These are phyloP conservation scores for Zelleria hepariella DNA, from an alignment of 2,888 invertebrate genomes.

Conservation along the genomic window DNA sequence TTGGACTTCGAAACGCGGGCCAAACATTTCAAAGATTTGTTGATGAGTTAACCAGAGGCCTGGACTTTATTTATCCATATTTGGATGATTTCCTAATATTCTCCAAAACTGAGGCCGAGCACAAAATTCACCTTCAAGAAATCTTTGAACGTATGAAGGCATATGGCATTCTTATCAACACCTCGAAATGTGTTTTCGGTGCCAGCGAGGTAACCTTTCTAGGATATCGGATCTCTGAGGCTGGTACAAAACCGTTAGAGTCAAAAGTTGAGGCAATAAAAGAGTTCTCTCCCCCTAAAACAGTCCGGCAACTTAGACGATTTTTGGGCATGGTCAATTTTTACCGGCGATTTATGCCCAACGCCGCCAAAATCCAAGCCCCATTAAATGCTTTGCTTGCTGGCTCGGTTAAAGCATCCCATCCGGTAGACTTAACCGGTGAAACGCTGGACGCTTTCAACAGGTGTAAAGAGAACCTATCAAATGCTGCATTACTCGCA, in stretches of 20 bases:
- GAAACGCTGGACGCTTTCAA: constrained; percentile 19
- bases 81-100: constrained; percentile 28
- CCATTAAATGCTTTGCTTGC: constrained; percentile 25
- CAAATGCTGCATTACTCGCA: constrained; percentile 19
- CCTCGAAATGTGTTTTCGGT: constrained; percentile 20
- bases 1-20: constrained; percentile 38
- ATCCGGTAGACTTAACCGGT: constrained; percentile 17
- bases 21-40: constrained; percentile 40
- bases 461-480: constrained; percentile 19
- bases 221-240: constrained; percentile 15
- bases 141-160: constrained; percentile 16
- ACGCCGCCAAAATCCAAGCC: constrained; percentile 28
- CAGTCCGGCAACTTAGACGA: constrained; percentile 15
- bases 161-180: constrained; percentile 19
- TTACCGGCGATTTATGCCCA: constrained; percentile 11
- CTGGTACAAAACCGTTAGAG: constrained; percentile 26
- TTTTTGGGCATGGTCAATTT: constrained; percentile 25
- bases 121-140: constrained; percentile 17
- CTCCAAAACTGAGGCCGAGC: constrained; percentile 13
- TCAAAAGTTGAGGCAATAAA: constrained; percentile 22
- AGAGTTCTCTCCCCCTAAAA: constrained; percentile 17
- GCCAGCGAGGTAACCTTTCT: constrained; percentile 17
- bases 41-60: constrained; percentile 17
- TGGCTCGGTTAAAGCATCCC: constrained; percentile 22
- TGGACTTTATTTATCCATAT: constrained; percentile 21